Evolutionary conservation across 2,888 invertebrate genomes (phyloP).

Genomic region (Malachius bipustulatus): DNA sequence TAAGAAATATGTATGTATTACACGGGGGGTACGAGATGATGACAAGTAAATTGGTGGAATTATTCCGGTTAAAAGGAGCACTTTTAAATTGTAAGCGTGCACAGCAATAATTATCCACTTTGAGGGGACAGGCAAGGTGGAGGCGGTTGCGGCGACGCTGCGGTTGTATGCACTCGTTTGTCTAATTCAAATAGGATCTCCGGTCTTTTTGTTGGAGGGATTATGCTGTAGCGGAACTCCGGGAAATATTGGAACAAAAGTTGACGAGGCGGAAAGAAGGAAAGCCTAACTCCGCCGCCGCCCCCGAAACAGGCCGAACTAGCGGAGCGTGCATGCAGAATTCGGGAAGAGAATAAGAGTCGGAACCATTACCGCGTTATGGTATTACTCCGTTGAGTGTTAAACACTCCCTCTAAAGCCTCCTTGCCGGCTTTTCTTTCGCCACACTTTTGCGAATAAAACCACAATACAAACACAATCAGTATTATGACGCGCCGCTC

Average conservation of each 20-base stretch:
- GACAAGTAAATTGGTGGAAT: constrained; percentile 22
- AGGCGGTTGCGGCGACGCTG: constrained; percentile 25
- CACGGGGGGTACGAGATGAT: constrained; percentile 16
- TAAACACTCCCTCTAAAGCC: constrained; percentile 2
- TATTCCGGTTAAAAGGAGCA: constrained; percentile 19
- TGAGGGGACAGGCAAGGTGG: too few species aligned
- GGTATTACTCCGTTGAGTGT: constrained; percentile 3
- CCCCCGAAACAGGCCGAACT: constrained; percentile 16
- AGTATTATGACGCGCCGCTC: background rate
- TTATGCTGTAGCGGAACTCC: constrained; percentile 34
- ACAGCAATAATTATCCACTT: constrained; percentile 25
- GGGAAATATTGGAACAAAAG: constrained; percentile 35
- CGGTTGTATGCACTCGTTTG: constrained; percentile 25
- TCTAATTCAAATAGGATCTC: constrained; percentile 28
- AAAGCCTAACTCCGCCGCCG: constrained; percentile 25
- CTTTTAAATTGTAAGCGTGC: constrained; percentile 22
- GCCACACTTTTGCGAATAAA: background rate
- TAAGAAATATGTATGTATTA: background rate
- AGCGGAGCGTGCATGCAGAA: constrained; percentile 23
- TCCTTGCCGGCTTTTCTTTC: background rate
- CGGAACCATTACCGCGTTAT: constrained; percentile 3
- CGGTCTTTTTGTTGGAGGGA: constrained; percentile 26
- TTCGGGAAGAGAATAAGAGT: constrained; percentile 14
- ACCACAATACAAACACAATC: constrained; percentile 3
- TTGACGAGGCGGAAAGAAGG: constrained; percentile 38